Evolutionary conservation across 2,888 invertebrate species (phyloP).

Genomic region (Ischnus inquisitorius): DNA sequence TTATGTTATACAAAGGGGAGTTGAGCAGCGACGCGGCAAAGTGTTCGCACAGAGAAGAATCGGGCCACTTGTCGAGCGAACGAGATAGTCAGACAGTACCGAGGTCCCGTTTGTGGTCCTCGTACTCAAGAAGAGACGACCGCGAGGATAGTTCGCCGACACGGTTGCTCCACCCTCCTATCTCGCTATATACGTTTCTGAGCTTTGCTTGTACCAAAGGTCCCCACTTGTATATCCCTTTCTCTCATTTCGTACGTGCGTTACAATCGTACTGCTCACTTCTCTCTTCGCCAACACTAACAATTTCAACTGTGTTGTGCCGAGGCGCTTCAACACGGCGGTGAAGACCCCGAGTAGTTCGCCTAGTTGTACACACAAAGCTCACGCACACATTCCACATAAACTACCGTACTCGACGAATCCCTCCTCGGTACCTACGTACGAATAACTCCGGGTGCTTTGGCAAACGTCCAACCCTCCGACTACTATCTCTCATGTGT

Average conservation of each 20-base stretch:
- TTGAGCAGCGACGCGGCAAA: conserved; percentile 53
- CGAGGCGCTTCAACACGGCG: conserved; percentile 5
- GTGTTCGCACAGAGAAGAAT: conserved; percentile 67
- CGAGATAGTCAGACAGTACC: conserved; percentile 64
- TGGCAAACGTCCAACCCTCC: conserved; percentile 78
- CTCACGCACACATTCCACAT: background rate
- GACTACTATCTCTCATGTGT: conserved; percentile 78
- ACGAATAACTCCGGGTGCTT: conserved; percentile 75
- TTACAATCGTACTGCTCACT: conserved; percentile 11
- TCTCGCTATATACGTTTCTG: background rate
- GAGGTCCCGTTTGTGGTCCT: conserved; percentile 57
- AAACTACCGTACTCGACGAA: conserved; percentile 34
- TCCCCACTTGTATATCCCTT: background rate
- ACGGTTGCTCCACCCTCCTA: background rate
- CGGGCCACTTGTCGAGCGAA: conserved; percentile 69
- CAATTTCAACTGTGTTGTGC: conserved; percentile 23
- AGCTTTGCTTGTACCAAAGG: conserved; percentile 37
- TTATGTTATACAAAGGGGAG: conserved; percentile 24
- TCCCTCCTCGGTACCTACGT: conserved; percentile 19
- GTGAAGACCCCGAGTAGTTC: conserved; percentile 12
- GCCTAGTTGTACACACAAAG: conserved; percentile 21
- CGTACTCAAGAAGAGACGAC: conserved; percentile 55
- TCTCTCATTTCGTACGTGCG: conserved; percentile 15
- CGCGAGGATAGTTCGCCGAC: conserved; percentile 52
- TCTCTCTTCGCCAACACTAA: conserved; percentile 23